Evolutionary conservation across 2,113 vertebrate genomes (phyloP).

Genomic region (Cervus canadensis): DNA sequence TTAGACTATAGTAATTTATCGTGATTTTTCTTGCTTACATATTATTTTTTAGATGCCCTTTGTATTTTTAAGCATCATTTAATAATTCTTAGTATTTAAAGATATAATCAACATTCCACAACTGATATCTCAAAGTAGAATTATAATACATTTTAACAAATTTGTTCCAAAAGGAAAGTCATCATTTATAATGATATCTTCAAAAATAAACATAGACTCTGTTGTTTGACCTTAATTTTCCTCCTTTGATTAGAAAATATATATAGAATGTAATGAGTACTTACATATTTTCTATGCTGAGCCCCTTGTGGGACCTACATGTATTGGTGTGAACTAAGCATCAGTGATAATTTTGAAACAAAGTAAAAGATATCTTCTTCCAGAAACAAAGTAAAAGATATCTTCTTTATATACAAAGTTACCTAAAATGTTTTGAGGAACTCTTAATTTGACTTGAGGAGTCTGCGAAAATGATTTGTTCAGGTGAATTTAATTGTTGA

Average conservation of each 20-base stretch:
- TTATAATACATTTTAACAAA: neutral
- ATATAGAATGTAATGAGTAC: neutral
- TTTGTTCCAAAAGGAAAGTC: neutral
- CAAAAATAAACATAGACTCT: neutral
- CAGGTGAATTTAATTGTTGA: constrained; percentile 4
- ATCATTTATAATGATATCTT: neutral
- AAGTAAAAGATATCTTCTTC: neutral
- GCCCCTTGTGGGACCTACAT: neutral
- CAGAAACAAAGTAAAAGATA: neutral
- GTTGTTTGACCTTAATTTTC: constrained; percentile 1
- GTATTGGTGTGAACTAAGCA: neutral
- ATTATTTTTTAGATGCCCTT: constrained; percentile 15
- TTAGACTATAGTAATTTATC: neutral
- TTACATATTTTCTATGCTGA: neutral
- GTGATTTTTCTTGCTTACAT: constrained; percentile 17
- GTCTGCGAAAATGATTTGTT: constrained; percentile 4
- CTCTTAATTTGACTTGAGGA: neutral
- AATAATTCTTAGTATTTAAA: constrained; percentile 32
- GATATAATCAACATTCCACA: neutral
- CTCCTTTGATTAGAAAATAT: neutral
- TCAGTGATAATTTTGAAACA: constrained; percentile 8
- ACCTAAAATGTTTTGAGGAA: neutral
- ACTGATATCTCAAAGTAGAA: neutral
- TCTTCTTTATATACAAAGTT: constrained; percentile 21
- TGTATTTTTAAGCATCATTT: neutral